Conservation (phyloP, 2,888 invertebrate genomes). For the Cyclophora albipunctata region DNA sequence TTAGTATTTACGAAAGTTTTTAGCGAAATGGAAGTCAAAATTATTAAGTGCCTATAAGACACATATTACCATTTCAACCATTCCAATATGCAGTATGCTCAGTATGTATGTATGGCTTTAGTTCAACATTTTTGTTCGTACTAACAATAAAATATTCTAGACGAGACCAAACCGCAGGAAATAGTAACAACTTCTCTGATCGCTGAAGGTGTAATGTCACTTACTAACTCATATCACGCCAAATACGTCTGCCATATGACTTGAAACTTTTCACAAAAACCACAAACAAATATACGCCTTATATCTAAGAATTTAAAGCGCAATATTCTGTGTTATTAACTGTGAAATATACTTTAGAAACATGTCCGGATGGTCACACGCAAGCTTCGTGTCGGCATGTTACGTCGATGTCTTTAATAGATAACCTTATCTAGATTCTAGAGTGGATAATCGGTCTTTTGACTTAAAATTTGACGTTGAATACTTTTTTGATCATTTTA, state of each 20-base stretch:
- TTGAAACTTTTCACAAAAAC: slow-evolving; percentile 10
- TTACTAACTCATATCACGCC: slow-evolving; percentile 42
- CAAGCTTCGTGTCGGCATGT: slow-evolving; percentile 47
- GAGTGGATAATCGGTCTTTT: not conserved
- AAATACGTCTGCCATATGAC: slow-evolving; percentile 39
- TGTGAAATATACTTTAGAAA: slow-evolving; percentile 47
- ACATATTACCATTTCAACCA: too few relatives aligned
- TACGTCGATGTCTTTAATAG: slow-evolving; percentile 53
- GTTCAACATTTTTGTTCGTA: too few relatives aligned
- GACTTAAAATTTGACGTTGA: too few relatives aligned
- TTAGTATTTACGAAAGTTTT: too few relatives aligned
- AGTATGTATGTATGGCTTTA: too few relatives aligned
- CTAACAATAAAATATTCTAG: too few relatives aligned
- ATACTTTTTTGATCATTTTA: too few relatives aligned
- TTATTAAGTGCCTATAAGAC: too few relatives aligned
- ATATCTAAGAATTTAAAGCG: slow-evolving; percentile 3
- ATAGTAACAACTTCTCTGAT: slow-evolving; percentile 43
- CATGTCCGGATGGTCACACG: slow-evolving; percentile 36
- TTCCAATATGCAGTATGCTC: too few relatives aligned
- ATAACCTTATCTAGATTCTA: slow-evolving; percentile 30
- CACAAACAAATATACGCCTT: slow-evolving; percentile 2
- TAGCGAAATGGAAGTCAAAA: too few relatives aligned
- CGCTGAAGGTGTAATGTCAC: slow-evolving; percentile 45
- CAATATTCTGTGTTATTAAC: slow-evolving; percentile 12
- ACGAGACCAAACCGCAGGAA: slow-evolving; percentile 20